Conservation (phyloP, 2,797 vertebrate genomes). For the Meda fulgida region DNA sequence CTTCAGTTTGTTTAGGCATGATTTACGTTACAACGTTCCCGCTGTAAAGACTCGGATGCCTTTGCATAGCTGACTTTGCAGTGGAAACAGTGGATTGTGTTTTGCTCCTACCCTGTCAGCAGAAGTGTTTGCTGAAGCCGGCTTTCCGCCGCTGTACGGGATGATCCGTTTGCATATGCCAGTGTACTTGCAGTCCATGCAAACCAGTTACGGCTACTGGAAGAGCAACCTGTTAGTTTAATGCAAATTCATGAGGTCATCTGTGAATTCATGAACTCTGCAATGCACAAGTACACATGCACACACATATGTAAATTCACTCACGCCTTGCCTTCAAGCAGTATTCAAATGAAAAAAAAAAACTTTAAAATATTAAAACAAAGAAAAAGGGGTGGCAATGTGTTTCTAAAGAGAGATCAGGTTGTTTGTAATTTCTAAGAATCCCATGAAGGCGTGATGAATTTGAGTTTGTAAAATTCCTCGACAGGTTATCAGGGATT, state of each 20-base stretch:
- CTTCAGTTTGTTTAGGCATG: constrained; percentile 1
- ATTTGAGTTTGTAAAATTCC: not conserved
- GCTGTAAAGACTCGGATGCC: not conserved
- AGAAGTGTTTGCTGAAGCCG: not conserved
- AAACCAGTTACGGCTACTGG: constrained; percentile 24
- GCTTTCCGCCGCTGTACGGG: not conserved
- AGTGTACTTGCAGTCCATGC: constrained; percentile 31
- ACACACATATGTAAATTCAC: not conserved
- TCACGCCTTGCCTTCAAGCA: not conserved
- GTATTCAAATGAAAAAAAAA: not conserved
- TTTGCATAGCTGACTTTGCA: not conserved
- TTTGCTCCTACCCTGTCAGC: not conserved
- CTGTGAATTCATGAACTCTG: not conserved
- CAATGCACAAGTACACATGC: not conserved
- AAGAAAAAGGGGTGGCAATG: not conserved
- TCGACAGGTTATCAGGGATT: not conserved
- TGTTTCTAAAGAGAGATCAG: not conserved
- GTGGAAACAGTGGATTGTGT: not conserved
- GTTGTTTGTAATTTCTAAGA: not conserved
- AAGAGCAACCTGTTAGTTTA: constrained; percentile 31
- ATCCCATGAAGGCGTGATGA: not conserved
- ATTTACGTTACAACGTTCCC: constrained; percentile 5
- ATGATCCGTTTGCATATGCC: constrained; percentile 39
- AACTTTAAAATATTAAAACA: not conserved
- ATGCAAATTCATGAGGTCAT: constrained; percentile 48